Percentiles rank a stretch among this genome's conserved stretches.
These are phyloP conservation scores for Monarcha castaneiventris DNA, from an alignment of 2,113 vertebrate species.

Conservation along the genomic window DNA sequence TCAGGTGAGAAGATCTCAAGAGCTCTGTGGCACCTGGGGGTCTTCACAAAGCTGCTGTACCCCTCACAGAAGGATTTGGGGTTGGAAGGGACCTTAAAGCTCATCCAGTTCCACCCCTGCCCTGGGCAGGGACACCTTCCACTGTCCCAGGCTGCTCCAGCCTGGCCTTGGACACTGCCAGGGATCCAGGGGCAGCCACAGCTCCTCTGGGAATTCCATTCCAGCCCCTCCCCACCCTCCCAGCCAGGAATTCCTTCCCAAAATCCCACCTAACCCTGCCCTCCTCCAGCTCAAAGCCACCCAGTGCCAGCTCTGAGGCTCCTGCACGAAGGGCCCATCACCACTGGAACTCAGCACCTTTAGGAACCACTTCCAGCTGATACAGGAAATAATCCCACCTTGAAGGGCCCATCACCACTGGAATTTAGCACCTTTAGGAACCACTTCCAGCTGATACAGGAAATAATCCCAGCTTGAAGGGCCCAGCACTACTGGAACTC, in stretches of 20 bases:
- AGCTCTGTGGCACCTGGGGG: background rate
- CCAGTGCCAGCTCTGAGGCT: background rate
- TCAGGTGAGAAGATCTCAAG: background rate
- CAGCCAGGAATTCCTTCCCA: background rate
- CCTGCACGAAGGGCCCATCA: accelerated
- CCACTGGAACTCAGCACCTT: background rate
- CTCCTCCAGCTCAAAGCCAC: background rate
- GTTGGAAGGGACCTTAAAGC: background rate
- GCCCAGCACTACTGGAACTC: accelerated
- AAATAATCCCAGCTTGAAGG: background rate
- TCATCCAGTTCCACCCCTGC: background rate
- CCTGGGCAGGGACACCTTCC: background rate
- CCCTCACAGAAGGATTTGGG: background rate
- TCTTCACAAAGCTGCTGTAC: background rate
- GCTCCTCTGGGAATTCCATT: background rate
- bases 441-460: accelerated
- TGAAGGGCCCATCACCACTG: accelerated
- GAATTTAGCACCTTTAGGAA: background rate
- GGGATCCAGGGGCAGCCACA: background rate
- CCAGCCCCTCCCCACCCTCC: background rate
- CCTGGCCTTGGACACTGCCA: background rate
- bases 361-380: accelerated
- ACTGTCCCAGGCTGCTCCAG: accelerated
- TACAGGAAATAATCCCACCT: background rate
- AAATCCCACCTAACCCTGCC: background rate